Evolutionary conservation across 2,797 vertebrate genomes (phyloP).

Genomic region (Aeoliscus strigatus): DNA sequence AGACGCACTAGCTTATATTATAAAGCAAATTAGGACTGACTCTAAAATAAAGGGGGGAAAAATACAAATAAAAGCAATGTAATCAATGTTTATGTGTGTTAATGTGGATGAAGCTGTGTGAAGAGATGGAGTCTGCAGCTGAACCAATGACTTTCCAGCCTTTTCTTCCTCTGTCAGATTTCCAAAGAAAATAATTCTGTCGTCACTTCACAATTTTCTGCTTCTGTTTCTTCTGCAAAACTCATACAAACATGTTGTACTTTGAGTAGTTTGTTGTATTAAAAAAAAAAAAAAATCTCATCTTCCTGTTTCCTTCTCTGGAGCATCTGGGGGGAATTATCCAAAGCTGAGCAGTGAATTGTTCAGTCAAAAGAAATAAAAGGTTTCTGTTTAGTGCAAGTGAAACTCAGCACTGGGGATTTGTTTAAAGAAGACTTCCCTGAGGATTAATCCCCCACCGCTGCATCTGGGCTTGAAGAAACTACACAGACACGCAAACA

Average conservation of each 20-base stretch:
- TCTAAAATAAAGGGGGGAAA: too few relatives aligned
- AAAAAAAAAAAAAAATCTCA: too few relatives aligned
- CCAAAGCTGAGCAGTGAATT: conserved; percentile 16
- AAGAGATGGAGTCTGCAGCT: not conserved
- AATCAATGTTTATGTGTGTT: too few relatives aligned
- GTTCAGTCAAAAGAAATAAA: conserved; percentile 28
- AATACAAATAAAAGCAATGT: too few relatives aligned
- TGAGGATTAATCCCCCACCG: conserved; percentile 40
- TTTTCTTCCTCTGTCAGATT: conserved; percentile 58
- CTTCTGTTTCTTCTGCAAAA: too few relatives aligned
- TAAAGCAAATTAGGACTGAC: too few relatives aligned
- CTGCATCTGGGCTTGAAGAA: conserved; percentile 25
- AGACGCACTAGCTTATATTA: too few relatives aligned
- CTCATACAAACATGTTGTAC: conserved; percentile 60
- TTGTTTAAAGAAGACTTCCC: conserved; percentile 44
- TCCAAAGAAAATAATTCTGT: conserved; percentile 42
- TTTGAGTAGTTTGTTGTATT: conserved; percentile 71
- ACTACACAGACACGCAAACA: conserved; percentile 48
- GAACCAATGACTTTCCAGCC: not conserved
- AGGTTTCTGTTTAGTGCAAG: conserved; percentile 34
- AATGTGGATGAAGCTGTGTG: too few relatives aligned
- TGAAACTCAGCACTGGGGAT: conserved; percentile 36
- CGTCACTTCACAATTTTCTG: too few relatives aligned
- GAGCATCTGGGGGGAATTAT: conserved; percentile 47
- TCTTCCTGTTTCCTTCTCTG: conserved; percentile 41